Evolutionary conservation across 2,888 invertebrate species (phyloP).

Genomic region (Pristionchus exspectatus): DNA sequence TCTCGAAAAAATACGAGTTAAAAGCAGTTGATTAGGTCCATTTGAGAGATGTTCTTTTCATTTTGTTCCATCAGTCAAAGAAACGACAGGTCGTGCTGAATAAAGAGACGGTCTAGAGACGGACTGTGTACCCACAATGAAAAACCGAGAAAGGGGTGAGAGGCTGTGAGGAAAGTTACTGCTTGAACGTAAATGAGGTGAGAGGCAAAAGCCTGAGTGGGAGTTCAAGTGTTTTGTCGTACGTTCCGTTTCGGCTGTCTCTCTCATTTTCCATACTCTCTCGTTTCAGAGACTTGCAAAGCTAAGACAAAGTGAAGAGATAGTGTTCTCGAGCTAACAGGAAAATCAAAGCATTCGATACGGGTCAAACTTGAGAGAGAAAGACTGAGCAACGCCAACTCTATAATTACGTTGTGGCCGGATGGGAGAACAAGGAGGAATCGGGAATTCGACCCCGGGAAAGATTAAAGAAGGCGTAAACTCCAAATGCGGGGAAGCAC

Average conservation of each 20-base stretch:
- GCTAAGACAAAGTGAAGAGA: too few relatives aligned
- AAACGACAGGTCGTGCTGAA: too few relatives aligned
- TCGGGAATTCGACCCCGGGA: neutral
- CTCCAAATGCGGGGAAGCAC: too few relatives aligned
- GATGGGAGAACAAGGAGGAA: constrained; percentile 30
- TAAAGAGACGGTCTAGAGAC: too few relatives aligned
- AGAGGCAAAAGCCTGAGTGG: neutral
- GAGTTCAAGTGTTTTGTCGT: constrained; percentile 4
- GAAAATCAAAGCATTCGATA: constrained; percentile 45
- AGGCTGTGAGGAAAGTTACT: neutral
- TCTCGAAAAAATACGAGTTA: too few relatives aligned
- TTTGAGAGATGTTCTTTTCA: too few relatives aligned
- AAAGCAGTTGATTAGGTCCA: too few relatives aligned
- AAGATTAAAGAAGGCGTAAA: too few relatives aligned
- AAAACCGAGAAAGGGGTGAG: neutral
- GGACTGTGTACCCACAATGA: neutral
- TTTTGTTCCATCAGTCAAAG: too few relatives aligned
- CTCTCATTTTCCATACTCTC: too few relatives aligned
- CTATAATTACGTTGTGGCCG: neutral
- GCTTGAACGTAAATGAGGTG: constrained; percentile 4
- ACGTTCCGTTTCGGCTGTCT: neutral
- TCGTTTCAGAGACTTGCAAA: too few relatives aligned
- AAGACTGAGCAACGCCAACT: neutral
- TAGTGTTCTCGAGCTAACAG: neutral
- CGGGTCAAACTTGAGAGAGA: constrained; percentile 22